phyloP scores from a whole-genome alignment of 2,888 invertebrate genomes.

The Ornithoptera priamus region DNA sequence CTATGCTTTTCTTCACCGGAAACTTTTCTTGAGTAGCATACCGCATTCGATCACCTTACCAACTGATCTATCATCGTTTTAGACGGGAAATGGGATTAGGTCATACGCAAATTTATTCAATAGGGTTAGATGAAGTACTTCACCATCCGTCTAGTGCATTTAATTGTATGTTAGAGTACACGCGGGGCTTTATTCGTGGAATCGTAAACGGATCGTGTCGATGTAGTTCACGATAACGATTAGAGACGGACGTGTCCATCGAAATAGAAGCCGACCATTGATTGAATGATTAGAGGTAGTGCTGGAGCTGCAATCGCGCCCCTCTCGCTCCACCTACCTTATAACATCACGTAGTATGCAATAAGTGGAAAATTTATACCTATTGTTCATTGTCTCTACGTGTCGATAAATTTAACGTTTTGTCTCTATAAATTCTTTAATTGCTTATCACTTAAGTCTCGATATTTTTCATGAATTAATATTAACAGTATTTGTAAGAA shows the following conservation, averaged over 20 bases:
- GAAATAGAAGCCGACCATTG: conserved; percentile 14
- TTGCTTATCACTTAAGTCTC: too few species aligned
- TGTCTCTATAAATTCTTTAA: neutral
- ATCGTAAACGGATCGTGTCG: conserved; percentile 22
- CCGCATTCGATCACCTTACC: too few species aligned
- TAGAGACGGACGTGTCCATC: conserved; percentile 29
- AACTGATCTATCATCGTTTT: too few species aligned
- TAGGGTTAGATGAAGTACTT: too few species aligned
- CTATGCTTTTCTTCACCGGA: too few species aligned
- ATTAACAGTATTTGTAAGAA: too few species aligned
- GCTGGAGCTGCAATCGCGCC: conserved; percentile 2
- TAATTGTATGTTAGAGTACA: neutral
- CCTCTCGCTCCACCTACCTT: neutral
- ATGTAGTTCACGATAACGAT: conserved; percentile 18
- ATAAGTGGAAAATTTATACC: neutral
- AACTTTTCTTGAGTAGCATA: too few species aligned
- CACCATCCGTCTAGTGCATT: neutral
- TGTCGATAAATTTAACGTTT: too few species aligned
- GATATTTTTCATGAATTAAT: too few species aligned
- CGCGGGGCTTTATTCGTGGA: conserved; percentile 21
- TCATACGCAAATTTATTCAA: too few species aligned
- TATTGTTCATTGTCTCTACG: neutral
- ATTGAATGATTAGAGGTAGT: conserved; percentile 20
- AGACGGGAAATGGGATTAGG: too few species aligned
- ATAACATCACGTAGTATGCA: conserved; percentile 12